Conservation (phyloP, 2,797 vertebrate species). For the Paramormyrops hopkinsi region DNA sequence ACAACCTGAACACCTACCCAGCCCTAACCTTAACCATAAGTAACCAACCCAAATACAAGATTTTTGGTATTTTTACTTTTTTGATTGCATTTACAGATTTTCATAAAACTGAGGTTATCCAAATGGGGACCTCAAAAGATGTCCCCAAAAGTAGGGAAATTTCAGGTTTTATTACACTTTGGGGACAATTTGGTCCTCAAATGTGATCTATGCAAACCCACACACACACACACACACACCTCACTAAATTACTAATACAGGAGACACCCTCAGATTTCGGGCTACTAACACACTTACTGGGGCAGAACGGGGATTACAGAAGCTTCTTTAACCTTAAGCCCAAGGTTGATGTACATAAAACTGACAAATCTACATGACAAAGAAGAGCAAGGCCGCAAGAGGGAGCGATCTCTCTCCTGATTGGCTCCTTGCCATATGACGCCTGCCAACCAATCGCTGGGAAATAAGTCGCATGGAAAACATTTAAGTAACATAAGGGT, state of each 20-base stretch:
- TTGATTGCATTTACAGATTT: too few species aligned
- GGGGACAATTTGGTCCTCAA: too few species aligned
- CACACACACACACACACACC: background rate
- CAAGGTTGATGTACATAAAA: background rate
- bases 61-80: too few species aligned
- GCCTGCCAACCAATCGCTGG: background rate
- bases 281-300: background rate
- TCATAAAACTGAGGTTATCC: too few species aligned
- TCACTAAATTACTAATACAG: background rate
- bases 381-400: background rate
- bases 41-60: too few species aligned
- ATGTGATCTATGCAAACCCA: background rate
- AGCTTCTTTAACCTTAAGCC: background rate
- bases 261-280: background rate
- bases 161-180: too few species aligned
- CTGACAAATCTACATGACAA: background rate
- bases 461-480: background rate
- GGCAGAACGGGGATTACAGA: background rate
- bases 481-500: background rate
- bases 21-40: too few species aligned
- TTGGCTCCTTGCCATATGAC: background rate
- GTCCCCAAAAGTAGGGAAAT: too few species aligned
- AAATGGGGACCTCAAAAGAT: too few species aligned
- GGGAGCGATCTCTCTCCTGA: background rate
- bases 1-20: too few species aligned